Percentiles rank a stretch among this genome's conserved stretches.
Conservation (phyloP, 2,797 vertebrate genomes). For the Rhyacichthys aspro region DNA sequence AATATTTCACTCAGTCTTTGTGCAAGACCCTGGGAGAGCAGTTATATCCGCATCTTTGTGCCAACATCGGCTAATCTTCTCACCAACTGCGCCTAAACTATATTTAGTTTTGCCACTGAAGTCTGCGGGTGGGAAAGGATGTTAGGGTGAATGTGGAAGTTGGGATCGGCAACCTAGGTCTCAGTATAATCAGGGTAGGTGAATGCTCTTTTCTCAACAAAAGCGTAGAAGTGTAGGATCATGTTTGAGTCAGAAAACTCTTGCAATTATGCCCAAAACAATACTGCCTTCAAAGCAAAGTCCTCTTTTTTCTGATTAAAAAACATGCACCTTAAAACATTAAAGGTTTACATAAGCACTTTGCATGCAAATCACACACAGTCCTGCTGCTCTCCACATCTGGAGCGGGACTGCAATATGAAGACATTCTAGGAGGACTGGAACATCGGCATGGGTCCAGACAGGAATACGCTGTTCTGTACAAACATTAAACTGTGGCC, state of each 20-base stretch:
- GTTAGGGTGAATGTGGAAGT: slow-evolving; percentile 11
- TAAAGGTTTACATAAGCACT: too few relatives aligned
- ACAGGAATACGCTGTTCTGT: slow-evolving; percentile 22
- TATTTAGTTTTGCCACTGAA: slow-evolving; percentile 36
- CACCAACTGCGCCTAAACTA: slow-evolving; percentile 46
- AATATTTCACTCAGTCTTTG: neutral
- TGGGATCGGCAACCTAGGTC: too few relatives aligned
- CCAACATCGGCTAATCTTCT: slow-evolving; percentile 51
- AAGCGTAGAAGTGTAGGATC: too few relatives aligned
- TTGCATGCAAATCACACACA: neutral
- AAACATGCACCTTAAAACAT: too few relatives aligned
- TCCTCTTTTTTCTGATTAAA: too few relatives aligned
- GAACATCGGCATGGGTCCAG: slow-evolving; percentile 51
- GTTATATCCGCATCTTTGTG: slow-evolving; percentile 44
- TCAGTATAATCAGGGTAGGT: slow-evolving; percentile 1
- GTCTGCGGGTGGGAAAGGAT: neutral
- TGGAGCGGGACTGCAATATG: slow-evolving; percentile 31
- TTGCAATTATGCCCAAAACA: too few relatives aligned
- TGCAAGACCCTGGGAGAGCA: slow-evolving; percentile 37
- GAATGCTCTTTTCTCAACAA: neutral
- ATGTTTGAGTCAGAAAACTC: too few relatives aligned
- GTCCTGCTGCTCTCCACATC: slow-evolving; percentile 50
- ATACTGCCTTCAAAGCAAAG: too few relatives aligned
- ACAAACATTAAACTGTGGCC: slow-evolving; percentile 25
- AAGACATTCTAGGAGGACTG: slow-evolving; percentile 34